These are phyloP conservation scores for Geococcyx californianus DNA, from an alignment of 2,113 vertebrate species.

Conservation along the genomic window DNA sequence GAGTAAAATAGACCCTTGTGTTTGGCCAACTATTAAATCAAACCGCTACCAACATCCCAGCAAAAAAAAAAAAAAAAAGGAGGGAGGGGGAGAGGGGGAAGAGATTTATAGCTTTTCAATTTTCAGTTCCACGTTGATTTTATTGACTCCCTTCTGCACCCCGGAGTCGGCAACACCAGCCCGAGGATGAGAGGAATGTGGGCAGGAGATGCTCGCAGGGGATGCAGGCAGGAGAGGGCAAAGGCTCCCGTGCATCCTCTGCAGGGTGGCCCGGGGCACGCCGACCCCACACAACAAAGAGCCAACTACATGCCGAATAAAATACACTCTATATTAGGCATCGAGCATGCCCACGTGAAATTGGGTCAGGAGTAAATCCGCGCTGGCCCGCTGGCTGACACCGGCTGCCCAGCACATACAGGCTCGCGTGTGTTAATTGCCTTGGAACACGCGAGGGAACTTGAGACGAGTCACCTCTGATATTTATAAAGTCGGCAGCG, in stretches of 20 bases:
- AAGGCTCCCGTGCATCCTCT: not conserved
- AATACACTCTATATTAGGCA: conserved; percentile 1
- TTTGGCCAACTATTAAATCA: conserved; percentile 88
- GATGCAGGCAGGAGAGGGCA: not conserved
- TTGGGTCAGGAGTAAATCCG: conserved; percentile 36
- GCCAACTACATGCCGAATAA: not conserved
- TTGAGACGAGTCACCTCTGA: conserved; percentile 73
- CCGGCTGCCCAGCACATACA: not conserved
- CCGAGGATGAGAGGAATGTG: accelerated
- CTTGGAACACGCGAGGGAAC: conserved; percentile 63
- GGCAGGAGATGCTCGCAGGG: not conserved
- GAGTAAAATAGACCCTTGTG: conserved; percentile 86
- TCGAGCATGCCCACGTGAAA: not conserved
- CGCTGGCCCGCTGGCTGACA: not conserved
- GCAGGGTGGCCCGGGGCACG: accelerated
- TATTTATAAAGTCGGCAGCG: conserved; percentile 67
- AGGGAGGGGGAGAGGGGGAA: accelerated
- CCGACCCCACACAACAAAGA: not conserved
- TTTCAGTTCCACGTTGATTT: conserved; percentile 67
- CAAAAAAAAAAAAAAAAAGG: not conserved
- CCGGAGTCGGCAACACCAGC: not conserved
- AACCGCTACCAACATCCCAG: conserved; percentile 80
- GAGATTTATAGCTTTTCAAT: conserved; percentile 73
- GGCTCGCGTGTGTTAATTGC: not conserved
- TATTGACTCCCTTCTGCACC: conserved; percentile 56